Evolutionary conservation across 64 coral and sea anemone species (phyloP), one percentile per base, ranked within the genome.

Genomic region (Actinia tenebrosa): DNA sequence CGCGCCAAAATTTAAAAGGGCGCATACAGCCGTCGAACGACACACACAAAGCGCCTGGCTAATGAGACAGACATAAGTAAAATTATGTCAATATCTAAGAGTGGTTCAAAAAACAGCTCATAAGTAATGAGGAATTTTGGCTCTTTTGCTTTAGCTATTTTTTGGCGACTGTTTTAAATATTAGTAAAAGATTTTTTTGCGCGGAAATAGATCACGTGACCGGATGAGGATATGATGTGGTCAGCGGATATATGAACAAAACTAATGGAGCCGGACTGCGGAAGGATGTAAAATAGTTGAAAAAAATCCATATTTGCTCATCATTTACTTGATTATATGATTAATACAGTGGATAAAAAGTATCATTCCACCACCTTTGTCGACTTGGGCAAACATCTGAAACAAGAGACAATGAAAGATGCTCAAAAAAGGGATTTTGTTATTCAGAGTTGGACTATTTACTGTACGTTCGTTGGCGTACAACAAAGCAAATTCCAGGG

Each of bases 391-490:
- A 14, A 14, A 75, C 69, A 66, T 30, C 25, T 75, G 69, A 75
- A 75, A 45, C 79, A 81, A 50, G 17, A 81, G 11, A 81, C 50
- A 45, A 81, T 81, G 79, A 81, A 85, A 59, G 60, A 85, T 85
- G 83, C 63, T 85, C 77, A 87, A 13, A 37, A 69, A n/a, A 59
- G 80, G 10, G 25, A 81, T 30, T 6, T 53, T 87, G 10, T 64
- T 82, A 61, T 92, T 92, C 61, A 64, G 63, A 83, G 82, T 88
- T 59, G 52, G 78, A 30, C 63, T 79, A 22, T 92, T 98, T 69
- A 81, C 88, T 22, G 71, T 95, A 47, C 90, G 91, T 22, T 92
- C 96, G 23, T 86, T 98, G 11, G 88, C 88, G 16, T 98, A 88
- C 83, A 98, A 93, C 82, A 62, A 90, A 6, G 77, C 63, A 17